These are phyloP conservation scores for Lonchura striata DNA, from an alignment of 2,113 vertebrate species.

Conservation along the genomic window DNA sequence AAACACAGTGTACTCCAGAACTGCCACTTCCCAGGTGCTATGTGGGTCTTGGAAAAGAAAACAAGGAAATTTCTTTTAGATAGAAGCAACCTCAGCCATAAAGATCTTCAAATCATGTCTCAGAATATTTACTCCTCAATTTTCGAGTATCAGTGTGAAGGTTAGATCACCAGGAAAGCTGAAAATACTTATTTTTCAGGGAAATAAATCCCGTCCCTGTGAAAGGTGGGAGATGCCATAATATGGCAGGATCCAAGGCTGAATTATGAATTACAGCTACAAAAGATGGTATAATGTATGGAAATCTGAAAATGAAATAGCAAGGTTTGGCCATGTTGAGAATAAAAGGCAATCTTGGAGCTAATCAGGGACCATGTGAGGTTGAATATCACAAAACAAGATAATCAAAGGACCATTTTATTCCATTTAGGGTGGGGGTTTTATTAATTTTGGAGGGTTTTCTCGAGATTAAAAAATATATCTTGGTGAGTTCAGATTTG, in stretches of 20 bases:
- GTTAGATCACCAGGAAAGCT: not conserved
- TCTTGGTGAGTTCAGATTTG: not conserved
- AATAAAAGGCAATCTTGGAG: not conserved
- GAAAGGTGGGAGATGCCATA: not conserved
- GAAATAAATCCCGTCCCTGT: not conserved
- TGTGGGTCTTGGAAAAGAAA: not conserved
- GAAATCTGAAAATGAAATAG: not conserved
- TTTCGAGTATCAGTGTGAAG: not conserved
- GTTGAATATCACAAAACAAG: not conserved
- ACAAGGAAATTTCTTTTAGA: not conserved
- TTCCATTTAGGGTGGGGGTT: accelerated
- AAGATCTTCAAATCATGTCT: not conserved
- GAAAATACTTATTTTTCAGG: not conserved
- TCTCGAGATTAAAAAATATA: not conserved
- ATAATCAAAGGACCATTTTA: not conserved
- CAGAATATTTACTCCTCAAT: not conserved
- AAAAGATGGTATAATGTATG: not conserved
- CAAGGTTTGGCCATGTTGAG: not conserved
- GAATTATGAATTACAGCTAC: not conserved
- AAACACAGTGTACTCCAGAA: not conserved
- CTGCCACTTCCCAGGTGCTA: not conserved
- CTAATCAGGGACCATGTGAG: not conserved
- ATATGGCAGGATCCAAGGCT: not conserved
- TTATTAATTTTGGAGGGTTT: accelerated
- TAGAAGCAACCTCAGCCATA: not conserved